phyloP scores from a whole-genome alignment of 2,888 invertebrate species.

The Aphidoletes aphidimyza region DNA sequence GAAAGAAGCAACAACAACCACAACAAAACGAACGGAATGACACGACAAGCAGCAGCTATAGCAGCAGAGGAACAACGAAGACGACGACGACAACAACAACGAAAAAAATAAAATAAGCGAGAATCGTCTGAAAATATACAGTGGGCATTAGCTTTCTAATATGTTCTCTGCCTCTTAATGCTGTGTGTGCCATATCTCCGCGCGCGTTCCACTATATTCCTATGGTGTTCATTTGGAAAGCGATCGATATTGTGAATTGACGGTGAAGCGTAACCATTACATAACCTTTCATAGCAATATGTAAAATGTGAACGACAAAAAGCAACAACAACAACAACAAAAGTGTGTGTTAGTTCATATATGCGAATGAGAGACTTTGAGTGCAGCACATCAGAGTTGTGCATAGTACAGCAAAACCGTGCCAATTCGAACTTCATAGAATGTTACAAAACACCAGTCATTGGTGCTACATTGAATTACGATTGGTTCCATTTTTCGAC shows the following conservation, averaged over 20 bases:
- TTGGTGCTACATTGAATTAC: too few relatives aligned
- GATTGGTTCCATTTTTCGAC: too few relatives aligned
- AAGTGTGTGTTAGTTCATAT: background rate
- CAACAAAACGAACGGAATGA: background rate
- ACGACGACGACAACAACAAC: too few relatives aligned
- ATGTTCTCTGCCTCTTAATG: too few relatives aligned
- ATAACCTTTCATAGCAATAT: slow-evolving; percentile 26
- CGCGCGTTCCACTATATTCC: too few relatives aligned
- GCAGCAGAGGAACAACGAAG: background rate
- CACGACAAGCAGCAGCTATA: background rate
- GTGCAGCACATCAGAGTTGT: background rate
- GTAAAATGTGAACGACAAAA: slow-evolving; percentile 31
- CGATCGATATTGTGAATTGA: slow-evolving; percentile 24
- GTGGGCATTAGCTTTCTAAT: too few relatives aligned
- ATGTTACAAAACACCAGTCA: too few relatives aligned
- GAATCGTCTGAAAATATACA: too few relatives aligned
- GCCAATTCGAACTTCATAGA: too few relatives aligned
- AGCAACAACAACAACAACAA: slow-evolving; percentile 17
- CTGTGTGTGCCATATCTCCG: too few relatives aligned
- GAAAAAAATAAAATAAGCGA: too few relatives aligned
- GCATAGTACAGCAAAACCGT: background rate
- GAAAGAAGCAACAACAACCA: background rate
- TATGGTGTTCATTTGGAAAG: too few relatives aligned
- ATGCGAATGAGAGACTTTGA: slow-evolving; percentile 6
- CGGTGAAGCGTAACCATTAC: slow-evolving; percentile 24